Percentiles rank a stretch among this genome's conserved stretches.
These are phyloP conservation scores for Hermetia illucens DNA, from an alignment of 1,140 invertebrate genomes.

Conservation along the genomic window DNA sequence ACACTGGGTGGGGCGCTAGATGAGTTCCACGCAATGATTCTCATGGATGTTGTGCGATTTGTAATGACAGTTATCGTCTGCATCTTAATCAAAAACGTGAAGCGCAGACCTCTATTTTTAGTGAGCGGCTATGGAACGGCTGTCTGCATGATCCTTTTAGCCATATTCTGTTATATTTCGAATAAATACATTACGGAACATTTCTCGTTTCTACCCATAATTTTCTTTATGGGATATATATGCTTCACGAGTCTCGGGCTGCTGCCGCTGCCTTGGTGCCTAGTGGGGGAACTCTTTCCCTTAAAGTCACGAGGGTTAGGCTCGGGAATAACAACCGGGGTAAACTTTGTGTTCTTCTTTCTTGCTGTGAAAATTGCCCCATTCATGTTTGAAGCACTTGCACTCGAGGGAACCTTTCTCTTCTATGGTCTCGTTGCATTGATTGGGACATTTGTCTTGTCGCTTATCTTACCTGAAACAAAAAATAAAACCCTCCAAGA, in stretches of 20 bases:
- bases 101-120: conserved; percentile 39
- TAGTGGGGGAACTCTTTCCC: conserved; percentile 50
- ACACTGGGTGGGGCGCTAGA: conserved; percentile 36
- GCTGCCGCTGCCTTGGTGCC: conserved; percentile 52
- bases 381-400: conserved; percentile 39
- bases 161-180: conserved; percentile 28
- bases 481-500: conserved; percentile 63
- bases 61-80: conserved; percentile 41
- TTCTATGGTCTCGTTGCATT: conserved; percentile 49
- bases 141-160: conserved; percentile 35
- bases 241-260: conserved; percentile 41
- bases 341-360: conserved; percentile 52
- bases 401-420: conserved; percentile 46
- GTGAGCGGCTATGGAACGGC: conserved; percentile 41
- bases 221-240: conserved; percentile 39
- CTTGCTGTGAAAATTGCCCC: conserved; percentile 54
- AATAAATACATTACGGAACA: conserved; percentile 20
- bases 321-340: conserved; percentile 44
- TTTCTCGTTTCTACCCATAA: conserved; percentile 35
- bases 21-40: conserved; percentile 43
- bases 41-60: conserved; percentile 53
- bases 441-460: conserved; percentile 46
- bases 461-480: conserved; percentile 61
- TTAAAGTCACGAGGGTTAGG: conserved; percentile 38
- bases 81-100: conserved; percentile 39